Evolutionary conservation across 2,113 vertebrate genomes (phyloP), one percentile per base, ranked within the genome.

Genomic region (Sapayoa aenigma): DNA sequence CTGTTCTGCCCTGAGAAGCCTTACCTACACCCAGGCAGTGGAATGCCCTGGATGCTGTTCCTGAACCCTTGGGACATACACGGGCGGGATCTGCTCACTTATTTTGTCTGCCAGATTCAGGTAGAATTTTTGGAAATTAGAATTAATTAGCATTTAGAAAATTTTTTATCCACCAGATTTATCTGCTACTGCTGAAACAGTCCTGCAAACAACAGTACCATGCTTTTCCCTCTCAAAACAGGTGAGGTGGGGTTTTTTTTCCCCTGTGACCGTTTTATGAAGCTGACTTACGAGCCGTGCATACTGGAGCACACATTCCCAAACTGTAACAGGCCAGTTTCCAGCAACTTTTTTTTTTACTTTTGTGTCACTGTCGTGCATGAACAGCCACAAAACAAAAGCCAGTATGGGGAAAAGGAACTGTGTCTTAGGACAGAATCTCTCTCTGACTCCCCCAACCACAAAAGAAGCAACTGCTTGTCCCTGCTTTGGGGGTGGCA

Each of bases 1-100:
- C n/a, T n/a, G n/a, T 10, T 44, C 41, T 1, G 1, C 28, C 28
- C 25, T 2, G 0, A 12, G 42, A 13, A 50, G 17, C 66, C 23
- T 18, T 21, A 21, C 24, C 37, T 66, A 3, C 58, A 6, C 9
- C 7, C 46, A 22, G 28, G 8, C 9, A 3, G 8, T 2, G 11
- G 17, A 56, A 41, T 25, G 28, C 52, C 52, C 41, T 4, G 5
- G 3, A 31, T 22, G 84, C 69, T 60, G 23, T 8, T 63, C 41
- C 28, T 31, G 53, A 47, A 1, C 14, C 8, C 12, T 7, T 7
- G 4, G n/a, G 1, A 41, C 35, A 13, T 13, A 21, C 39, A 4
- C 44, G 6, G 49, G 30, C 30, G 11, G 5, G 31, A 30, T 60
- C 12, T 16, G 24, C 7, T 46, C 0, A 0, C 25, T 76, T 30